Conservation (phyloP, 2,113 vertebrate genomes). For the Morone saxatilis region DNA sequence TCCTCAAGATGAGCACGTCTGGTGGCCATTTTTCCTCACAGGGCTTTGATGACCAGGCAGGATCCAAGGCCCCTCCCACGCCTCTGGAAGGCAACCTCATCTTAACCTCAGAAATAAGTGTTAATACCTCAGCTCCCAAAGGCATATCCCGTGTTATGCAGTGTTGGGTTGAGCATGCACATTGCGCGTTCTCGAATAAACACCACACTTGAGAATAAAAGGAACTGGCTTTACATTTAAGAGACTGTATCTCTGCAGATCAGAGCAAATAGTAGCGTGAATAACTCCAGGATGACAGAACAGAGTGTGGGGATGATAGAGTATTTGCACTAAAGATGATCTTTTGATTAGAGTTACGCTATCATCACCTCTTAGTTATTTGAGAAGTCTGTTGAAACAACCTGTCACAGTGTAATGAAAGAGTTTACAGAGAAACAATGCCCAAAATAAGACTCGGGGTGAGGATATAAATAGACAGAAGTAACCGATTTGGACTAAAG, state of each 20-base stretch:
- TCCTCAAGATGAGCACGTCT: constrained; percentile 63
- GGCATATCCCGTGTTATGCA: constrained; percentile 48
- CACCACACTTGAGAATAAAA: constrained; percentile 49
- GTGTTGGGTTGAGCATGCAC: constrained; percentile 48
- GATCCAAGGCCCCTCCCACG: constrained; percentile 70
- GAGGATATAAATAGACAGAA: constrained; percentile 56
- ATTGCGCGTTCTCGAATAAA: constrained; percentile 71
- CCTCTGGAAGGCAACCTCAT: constrained; percentile 40
- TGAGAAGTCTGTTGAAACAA: constrained; percentile 58
- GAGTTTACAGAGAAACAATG: constrained; percentile 38
- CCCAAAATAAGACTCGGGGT: constrained; percentile 43
- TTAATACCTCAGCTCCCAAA: constrained; percentile 67
- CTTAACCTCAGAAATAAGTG: constrained; percentile 69
- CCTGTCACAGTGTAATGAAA: constrained; percentile 56
- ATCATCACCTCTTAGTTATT: constrained; percentile 42
- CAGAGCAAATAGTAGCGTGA: neutral
- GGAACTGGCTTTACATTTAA: constrained; percentile 8
- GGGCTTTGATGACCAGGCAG: constrained; percentile 45
- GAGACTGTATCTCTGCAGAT: constrained; percentile 33
- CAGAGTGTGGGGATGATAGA: neutral
- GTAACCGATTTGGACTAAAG: constrained; percentile 30
- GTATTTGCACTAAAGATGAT: constrained; percentile 28
- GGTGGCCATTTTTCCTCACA: constrained; percentile 74
- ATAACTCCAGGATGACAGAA: constrained; percentile 13
- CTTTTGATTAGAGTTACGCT: constrained; percentile 30